A percentile compares a stretch with the other conserved stretches of the same genome.
Conservation (phyloP, 2,113 vertebrate genomes). For the Morone chrysops region DNA sequence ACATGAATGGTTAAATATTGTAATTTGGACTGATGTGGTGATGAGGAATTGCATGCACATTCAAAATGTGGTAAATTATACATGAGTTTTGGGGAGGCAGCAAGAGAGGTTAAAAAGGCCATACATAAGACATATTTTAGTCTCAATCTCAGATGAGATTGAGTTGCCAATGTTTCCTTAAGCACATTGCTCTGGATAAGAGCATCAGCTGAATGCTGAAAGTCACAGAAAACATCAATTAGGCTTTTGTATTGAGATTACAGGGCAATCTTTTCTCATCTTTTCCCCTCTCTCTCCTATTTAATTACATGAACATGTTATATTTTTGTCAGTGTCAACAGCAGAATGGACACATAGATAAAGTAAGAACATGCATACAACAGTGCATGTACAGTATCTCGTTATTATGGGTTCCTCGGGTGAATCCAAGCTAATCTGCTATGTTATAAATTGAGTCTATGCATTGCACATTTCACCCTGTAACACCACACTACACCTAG, state of each 20-base stretch:
- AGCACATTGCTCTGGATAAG: too few species aligned
- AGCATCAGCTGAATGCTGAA: too few species aligned
- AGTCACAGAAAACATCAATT: constrained; percentile 8
- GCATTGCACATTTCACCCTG: not conserved
- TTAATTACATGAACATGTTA: not conserved
- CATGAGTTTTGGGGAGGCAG: not conserved
- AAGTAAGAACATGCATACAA: constrained; percentile 20
- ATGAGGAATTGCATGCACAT: constrained; percentile 1
- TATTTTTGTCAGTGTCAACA: constrained; percentile 2
- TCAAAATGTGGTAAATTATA: constrained; percentile 16
- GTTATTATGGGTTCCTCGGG: not conserved
- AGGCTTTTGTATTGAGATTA: constrained; percentile 9
- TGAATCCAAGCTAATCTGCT: not conserved
- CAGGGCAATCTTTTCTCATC: not conserved
- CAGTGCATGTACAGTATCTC: not conserved
- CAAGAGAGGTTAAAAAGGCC: not conserved
- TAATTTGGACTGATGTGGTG: not conserved
- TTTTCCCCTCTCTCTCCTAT: too few species aligned
- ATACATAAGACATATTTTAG: not conserved
- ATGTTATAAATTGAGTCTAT: not conserved
- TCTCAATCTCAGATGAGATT: constrained; percentile 4
- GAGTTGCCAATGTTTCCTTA: not conserved
- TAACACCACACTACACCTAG: not conserved
- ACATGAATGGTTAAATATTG: constrained; percentile 2
- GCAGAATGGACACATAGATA: constrained; percentile 23